Evolutionary conservation across 2,113 vertebrate species (phyloP), one percentile per base, ranked within the genome.

Genomic region (Circaetus cinerascens): DNA sequence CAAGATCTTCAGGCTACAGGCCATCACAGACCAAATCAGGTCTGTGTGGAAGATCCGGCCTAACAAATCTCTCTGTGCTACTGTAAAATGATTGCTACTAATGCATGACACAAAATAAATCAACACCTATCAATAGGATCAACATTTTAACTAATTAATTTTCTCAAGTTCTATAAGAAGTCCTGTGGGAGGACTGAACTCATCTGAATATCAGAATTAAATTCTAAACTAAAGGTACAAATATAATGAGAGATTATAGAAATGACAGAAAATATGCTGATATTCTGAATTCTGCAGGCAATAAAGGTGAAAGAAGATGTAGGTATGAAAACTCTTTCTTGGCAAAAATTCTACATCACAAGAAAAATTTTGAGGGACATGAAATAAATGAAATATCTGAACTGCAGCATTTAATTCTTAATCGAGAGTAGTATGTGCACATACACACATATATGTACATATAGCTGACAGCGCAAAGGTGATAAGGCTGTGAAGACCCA

Each of bases 21-120:
- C 25, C 38, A 34, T n/a, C 40, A 19, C 36, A 62, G 45, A 20
- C 29, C 34, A 50, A 68, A 64, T 38, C 36, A 55, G 71, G 22
- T 41, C 32, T 66, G 34, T 0, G 0, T 29, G 55, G 26, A 86
- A 20, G 50, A 62, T 50, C 15, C 10, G 5, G 18, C 56, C 60
- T 80, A 62, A 59, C 14, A 55, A 55, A 64, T 66, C 15, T 66
- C 34, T 64, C 22, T 11, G 13, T 55, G 32, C 16, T 68, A 8
- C 36, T 64, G n/a, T 26, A 50, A 60, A 53, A 66, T 2, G 3
- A 59, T 26, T n/a, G 27, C 45, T 88, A 29, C n/a, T 66, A 71
- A 50, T 40, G 7, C 34, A 8, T 7, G 25, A 23, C 17, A 57
- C 15, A 45, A 79, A 74, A 57, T 40, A 84, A 77, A 62, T 53